These are phyloP conservation scores for Coregonus clupeaformis DNA, from an alignment of 2,113 vertebrate species.

Conservation along the genomic window DNA sequence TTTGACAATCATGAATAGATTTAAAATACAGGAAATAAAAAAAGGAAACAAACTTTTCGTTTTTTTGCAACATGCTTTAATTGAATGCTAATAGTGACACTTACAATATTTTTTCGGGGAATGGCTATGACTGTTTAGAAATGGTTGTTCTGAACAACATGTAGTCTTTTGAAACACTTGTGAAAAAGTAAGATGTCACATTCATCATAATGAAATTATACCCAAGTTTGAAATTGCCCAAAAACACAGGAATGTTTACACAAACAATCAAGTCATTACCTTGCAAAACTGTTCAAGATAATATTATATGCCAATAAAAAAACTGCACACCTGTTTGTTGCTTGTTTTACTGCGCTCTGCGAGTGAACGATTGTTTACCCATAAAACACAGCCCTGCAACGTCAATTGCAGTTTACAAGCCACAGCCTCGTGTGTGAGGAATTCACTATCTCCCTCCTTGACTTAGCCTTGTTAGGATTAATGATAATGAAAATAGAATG, in stretches of 20 bases:
- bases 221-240: no score
- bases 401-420: background rate
- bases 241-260: background rate
- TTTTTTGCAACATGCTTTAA: no score
- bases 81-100: no score
- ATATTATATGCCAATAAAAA: background rate
- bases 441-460: constrained; percentile 2
- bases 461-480: background rate
- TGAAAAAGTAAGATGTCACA: no score
- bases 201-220: background rate
- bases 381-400: background rate
- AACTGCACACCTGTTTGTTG: background rate
- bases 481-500: constrained; percentile 11
- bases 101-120: background rate
- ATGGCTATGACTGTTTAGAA: background rate
- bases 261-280: background rate
- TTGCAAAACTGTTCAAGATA: background rate
- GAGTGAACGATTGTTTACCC: constrained; percentile 2
- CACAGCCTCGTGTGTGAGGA: background rate
- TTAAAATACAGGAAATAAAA: no score
- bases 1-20: no score
- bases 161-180: no score
- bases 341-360: background rate
- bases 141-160: background rate
- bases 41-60: no score